Evolutionary conservation across 2,797 vertebrate genomes (phyloP).

Genomic region (Platyrinchus mystaceus): DNA sequence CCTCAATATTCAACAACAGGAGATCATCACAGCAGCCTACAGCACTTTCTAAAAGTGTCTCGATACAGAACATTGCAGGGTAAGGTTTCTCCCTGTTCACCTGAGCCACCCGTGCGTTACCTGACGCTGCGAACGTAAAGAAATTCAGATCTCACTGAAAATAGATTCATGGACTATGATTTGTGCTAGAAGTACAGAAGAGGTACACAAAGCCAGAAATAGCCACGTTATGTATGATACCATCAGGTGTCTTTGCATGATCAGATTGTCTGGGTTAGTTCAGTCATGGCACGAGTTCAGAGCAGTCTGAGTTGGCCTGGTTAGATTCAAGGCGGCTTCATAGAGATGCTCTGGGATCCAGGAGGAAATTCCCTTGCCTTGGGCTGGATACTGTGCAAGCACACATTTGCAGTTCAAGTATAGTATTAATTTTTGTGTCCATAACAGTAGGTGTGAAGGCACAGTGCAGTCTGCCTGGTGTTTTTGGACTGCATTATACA

Average conservation of each 20-base stretch:
- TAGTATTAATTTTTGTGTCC: neutral
- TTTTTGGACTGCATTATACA: neutral
- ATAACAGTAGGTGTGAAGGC: neutral
- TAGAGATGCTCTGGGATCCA: neutral
- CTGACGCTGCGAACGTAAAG: accelerated
- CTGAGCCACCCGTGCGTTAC: accelerated
- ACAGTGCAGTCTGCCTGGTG: neutral
- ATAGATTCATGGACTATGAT: neutral
- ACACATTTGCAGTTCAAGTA: neutral
- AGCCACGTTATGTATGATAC: neutral
- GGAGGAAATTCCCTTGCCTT: neutral
- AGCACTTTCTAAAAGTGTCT: slow-evolving; percentile 94
- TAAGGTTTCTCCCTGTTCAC: slow-evolving; percentile 60
- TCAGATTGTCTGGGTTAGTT: neutral
- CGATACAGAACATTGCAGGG: slow-evolving; percentile 97
- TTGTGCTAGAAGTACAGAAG: neutral
- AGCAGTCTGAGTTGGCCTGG: neutral
- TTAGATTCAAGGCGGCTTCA: neutral
- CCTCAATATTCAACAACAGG: slow-evolving; percentile 74
- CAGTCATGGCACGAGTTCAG: neutral
- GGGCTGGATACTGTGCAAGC: neutral
- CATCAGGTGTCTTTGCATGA: neutral
- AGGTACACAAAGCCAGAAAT: neutral
- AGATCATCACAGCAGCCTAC: slow-evolving; percentile 85
- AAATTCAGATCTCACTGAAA: neutral